These are phyloP conservation scores for Calameuta idolon DNA, from an alignment of 2,888 invertebrate genomes.

Conservation along the genomic window DNA sequence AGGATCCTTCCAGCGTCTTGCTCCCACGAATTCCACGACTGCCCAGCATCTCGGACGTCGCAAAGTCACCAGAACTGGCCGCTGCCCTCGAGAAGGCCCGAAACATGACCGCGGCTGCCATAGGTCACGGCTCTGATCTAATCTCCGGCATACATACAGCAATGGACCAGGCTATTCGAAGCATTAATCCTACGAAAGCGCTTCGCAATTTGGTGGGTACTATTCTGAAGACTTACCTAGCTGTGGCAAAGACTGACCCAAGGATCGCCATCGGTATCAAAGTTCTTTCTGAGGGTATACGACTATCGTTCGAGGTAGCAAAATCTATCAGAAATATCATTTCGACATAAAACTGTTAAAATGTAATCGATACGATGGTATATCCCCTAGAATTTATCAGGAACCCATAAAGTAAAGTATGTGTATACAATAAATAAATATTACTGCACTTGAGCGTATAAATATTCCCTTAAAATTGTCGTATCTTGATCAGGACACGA, in stretches of 20 bases:
- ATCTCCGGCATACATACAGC: conserved; percentile 28
- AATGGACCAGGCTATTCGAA: conserved; percentile 29
- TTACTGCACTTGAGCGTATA: no score
- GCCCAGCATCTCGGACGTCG: conserved; percentile 8
- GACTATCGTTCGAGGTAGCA: neutral
- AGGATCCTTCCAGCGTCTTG: conserved; percentile 15
- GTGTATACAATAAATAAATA: no score
- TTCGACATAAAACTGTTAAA: no score
- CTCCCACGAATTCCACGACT: conserved; percentile 26
- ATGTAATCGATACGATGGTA: no score
- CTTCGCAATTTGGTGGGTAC: conserved; percentile 26
- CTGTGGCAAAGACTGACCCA: conserved; percentile 32
- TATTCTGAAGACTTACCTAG: conserved; percentile 29
- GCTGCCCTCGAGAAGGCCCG: conserved; percentile 29
- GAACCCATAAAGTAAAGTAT: no score
- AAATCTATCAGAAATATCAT: neutral
- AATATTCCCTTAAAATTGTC: no score
- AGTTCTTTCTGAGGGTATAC: conserved; percentile 17
- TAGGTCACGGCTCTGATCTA: conserved; percentile 24
- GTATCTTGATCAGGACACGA: no score
- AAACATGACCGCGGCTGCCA: conserved; percentile 23
- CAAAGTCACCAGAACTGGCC: conserved; percentile 18
- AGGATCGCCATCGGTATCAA: conserved; percentile 16
- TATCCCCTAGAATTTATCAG: no score
- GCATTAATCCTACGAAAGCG: conserved; percentile 27